A percentile compares a stretch with the other conserved stretches of the same genome.
These are phyloP conservation scores for Drosophila phalerata DNA, from an alignment of 2,888 invertebrate species.

Conservation along the genomic window DNA sequence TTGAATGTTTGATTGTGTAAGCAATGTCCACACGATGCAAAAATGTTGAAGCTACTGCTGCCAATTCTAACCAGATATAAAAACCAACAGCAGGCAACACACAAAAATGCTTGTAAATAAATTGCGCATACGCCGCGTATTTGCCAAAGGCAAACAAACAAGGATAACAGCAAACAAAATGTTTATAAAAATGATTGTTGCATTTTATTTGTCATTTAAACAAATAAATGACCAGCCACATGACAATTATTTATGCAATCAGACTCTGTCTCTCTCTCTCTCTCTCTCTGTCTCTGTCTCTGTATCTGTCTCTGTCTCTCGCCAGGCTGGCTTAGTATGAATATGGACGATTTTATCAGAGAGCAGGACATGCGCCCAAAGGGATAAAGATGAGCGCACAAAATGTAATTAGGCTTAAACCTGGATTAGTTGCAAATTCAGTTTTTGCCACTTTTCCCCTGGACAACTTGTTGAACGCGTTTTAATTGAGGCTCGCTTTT, in stretches of 20 bases:
- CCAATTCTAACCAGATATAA: slow-evolving; percentile 48
- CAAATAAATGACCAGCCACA: slow-evolving; percentile 57
- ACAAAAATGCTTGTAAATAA: slow-evolving; percentile 59
- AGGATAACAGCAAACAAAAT: slow-evolving; percentile 43
- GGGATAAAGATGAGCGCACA: slow-evolving; percentile 45
- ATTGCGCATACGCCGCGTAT: slow-evolving; percentile 70
- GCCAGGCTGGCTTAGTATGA: slow-evolving; percentile 33
- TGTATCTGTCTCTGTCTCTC: background rate
- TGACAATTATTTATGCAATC: slow-evolving; percentile 59
- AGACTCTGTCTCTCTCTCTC: background rate
- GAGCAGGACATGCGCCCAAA: slow-evolving; percentile 33
- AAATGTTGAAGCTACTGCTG: slow-evolving; percentile 67
- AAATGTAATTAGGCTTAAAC: slow-evolving; percentile 73
- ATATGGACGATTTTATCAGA: slow-evolving; percentile 57
- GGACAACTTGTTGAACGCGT: slow-evolving; percentile 63
- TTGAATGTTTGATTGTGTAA: slow-evolving; percentile 18
- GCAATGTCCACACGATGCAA: slow-evolving; percentile 47
- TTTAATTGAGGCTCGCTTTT: slow-evolving; percentile 60
- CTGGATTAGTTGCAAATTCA: slow-evolving; percentile 64
- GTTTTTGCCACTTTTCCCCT: slow-evolving; percentile 33
- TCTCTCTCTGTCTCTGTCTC: background rate
- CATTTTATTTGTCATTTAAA: slow-evolving; percentile 69
- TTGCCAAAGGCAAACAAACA: slow-evolving; percentile 52
- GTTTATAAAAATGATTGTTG: slow-evolving; percentile 69
- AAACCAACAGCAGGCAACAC: slow-evolving; percentile 50